Evolutionary conservation across 2,113 vertebrate species (phyloP), one percentile per base, ranked within the genome.

Genomic region (Callopanchax toddi): DNA sequence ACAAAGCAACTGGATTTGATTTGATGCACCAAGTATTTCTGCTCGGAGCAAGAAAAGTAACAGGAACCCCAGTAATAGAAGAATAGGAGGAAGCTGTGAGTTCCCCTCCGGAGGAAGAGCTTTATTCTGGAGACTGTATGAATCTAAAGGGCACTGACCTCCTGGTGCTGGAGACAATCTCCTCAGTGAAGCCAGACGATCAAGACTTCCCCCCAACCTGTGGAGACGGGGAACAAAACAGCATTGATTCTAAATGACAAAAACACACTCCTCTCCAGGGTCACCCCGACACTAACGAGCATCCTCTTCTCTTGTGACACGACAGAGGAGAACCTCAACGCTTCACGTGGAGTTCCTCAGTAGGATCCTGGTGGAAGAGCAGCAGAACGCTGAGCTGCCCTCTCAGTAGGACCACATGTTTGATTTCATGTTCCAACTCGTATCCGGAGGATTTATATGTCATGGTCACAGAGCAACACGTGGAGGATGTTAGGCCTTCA

Each of bases 261-360:
- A 84, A 86, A 61, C 85, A 81, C 12, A 70, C 64, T n/a, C 59
- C 6, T 58, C 81, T 80, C 83, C 60, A 65, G 76, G 76, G 74
- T 77, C 36, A 49, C 11, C 11, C 32, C n/a, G 1, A 48, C 56
- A 71, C 34, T 70, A 73, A 67, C 37, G 29, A 68, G 60, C 63
- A 57, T 69, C 72, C 16, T 52, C 65, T 63, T 56, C 55, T 64
- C 51, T 49, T 45, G 67, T 50, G 60, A 71, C 66, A 78, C 54
- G 1, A 45, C 26, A 39, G 37, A 55, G 62, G 64, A 32, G n/a
- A n/a, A n/a, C n/a, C n/a, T n/a, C n/a, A n/a, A n/a, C n/a, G 7
- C 42, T 54, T 72, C 78, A 85, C 71, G 78, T 74, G 76, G 75
- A 83, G 76, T 72, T 29, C 21, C 58, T 70, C 69, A 82, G 54